phyloP scores from a whole-genome alignment of 1,140 invertebrate species.

The Heliconius congener region DNA sequence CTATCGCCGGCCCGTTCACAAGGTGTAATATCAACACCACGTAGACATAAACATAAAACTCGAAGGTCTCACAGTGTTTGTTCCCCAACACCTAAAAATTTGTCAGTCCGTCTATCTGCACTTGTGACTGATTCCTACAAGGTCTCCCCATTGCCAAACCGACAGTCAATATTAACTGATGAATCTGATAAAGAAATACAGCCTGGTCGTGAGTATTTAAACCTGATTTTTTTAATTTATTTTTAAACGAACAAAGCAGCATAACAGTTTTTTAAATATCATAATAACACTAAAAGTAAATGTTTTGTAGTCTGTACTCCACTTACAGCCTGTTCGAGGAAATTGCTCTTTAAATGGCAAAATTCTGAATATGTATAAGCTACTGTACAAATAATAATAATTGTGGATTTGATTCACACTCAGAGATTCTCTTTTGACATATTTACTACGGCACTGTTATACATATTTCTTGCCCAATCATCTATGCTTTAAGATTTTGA shows the following conservation, averaged over 20 bases:
- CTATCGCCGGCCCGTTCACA: slow-evolving; percentile 62
- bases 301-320: no score
- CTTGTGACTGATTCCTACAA: slow-evolving; percentile 54
- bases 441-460: no score
- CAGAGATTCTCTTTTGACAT: no score
- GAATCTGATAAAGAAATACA: slow-evolving; percentile 57
- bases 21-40: slow-evolving; percentile 46
- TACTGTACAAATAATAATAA: no score
- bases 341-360: no score
- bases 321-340: no score
- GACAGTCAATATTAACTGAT: slow-evolving; percentile 58
- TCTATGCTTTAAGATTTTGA: no score
- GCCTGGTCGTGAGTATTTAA: slow-evolving; percentile 57
- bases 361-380: no score
- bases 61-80: slow-evolving; percentile 50
- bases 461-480: no score
- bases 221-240: neutral
- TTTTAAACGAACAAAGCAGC: neutral
- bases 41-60: slow-evolving; percentile 31
- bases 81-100: slow-evolving; percentile 49
- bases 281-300: no score
- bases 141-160: slow-evolving; percentile 52
- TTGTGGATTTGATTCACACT: no score
- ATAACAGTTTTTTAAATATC: no score
- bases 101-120: slow-evolving; percentile 49